Base-by-base conservation (phyloP, 2,113 vertebrate species). In the Motacilla tschutschensis region DNA sequence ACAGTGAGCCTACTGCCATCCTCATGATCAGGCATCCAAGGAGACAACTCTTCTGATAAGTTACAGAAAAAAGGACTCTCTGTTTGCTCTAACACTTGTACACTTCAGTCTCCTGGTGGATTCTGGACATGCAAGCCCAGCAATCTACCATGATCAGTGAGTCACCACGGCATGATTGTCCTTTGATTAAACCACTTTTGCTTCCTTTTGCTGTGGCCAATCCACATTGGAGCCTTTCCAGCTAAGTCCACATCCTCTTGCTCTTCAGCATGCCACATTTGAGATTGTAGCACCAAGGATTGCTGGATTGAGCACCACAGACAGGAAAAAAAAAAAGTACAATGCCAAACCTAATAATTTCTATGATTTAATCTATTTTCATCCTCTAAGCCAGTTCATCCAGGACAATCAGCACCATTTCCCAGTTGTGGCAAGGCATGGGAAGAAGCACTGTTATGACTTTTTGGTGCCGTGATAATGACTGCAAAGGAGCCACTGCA, bases 11-110 rank as follows among this genome's bases (percentile, higher is more conserved):
- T 18, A 6, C 89, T 87, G 92, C 76, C 81, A 62, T 78, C 85
- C 91, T 83, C 91, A 93, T 90, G 93, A 91, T 40, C 83, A 74
- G 78, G 76, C 91, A 74, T 38, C 88, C 62, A 85, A 90, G 94
- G 86, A 92, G 88, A 93, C 76, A 83, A 81, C 38, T 67, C 76
- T 21, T 71, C 31, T 51, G 70, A 17, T 26, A 78, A 90, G 38
- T 69, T 40, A 83, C 36, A 85, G 70, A 63, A 83, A 79, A 91
- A 91, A 90, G 69, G 58, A 43, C 48, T 50, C 81, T 86, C 70
- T 89, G 74, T 93, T 84, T 87, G 76, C 90, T 69, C 44, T 11
- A 48, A 59, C 65, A 28, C 43, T 77, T 66, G 67, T 14, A 51
- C 48, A 5, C 69, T 15, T 33, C 11, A 14, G 10, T 41, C 48